Evolutionary conservation across 2,888 invertebrate genomes (phyloP), one percentile per base, ranked within the genome.

Genomic region (Oligia fasciuncula): DNA sequence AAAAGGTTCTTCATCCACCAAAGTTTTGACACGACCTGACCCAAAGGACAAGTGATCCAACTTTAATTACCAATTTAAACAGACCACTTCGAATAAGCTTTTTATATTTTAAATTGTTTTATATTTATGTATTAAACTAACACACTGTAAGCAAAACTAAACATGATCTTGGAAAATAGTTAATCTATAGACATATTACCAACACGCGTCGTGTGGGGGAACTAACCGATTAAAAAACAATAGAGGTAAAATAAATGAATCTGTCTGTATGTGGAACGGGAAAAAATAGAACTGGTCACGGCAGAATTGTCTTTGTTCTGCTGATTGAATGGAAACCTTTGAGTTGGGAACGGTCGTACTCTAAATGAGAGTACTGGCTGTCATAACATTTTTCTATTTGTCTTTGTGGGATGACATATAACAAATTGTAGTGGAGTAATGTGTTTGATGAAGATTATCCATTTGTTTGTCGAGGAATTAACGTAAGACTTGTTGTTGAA

Each of bases 251-350:
- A 83, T 83, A 83, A 87, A 90, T 87, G 77, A 83, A 84, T 81
- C 75, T 57, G 71, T 71, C 66, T 81, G 81, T 77, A 74, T 82
- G 79, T 83, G 79, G 79, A 80, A 80, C 43, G 77, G 68, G 66
- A 85, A 87, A 84, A 87, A 85, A 81, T 72, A 76, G 66, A 77
- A 84, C 71, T 80, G 84, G 89, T 85, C 87, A 82, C 82, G 74
- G 82, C 73, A 81, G 76, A 78, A 82, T 75, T 85, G 79, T 83
- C 85, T 85, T 89, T 90, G 90, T 89, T 88, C 86, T 67, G 70
- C 77, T 88, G 87, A 88, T 89, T 88, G 85, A 89, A 90, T 90
- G 87, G 84, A 83, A 84, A 81, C 83, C 81, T 87, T 84, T 82
- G 84, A 87, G 85, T 75, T 70, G 77, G 79, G 65, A 82, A 71